Base-by-base conservation (phyloP, 2,888 invertebrate species). In the Eilema depressum region DNA sequence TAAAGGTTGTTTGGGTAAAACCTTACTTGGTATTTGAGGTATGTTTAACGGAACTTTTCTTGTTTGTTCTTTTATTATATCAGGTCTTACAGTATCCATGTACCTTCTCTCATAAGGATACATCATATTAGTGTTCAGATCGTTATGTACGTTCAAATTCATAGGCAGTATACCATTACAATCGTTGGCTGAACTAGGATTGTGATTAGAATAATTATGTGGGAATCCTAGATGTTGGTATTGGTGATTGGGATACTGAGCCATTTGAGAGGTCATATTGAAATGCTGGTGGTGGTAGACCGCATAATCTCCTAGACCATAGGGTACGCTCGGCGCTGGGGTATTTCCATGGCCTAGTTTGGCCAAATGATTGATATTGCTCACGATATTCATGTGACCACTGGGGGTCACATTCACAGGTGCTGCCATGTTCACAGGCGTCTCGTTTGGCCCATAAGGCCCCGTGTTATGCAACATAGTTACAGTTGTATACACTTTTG, bases 401-500 rank as follows among this genome's bases (percentile, higher is more conserved):
- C 81, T 82, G 78, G 88, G 88, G 53, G 88, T 83, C 85, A 91
- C 86, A 78, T 91, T 92, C 72, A 91, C 74, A 63, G 92, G 87
- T 37, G 88, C 82, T 69, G 90, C 87, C 84, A 91, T 86, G 75
- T 90, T 93, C 63, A 89, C 82, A 41, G 93, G 91, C 33, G 87
- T 82, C 60, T 94, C 94, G 73, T 89, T 91, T 20, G 91, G 87
- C 79, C 91, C 92, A 76, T 89, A 94, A 75, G 88, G 85, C 77
- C 92, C 93, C 71, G 88, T 93, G 77, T 94, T 93, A 80, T 93
- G 94, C 80, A 93, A 89, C 94, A 95, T 95, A 75, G 83, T 84
- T 78, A 79, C 72, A 57, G 67, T 47, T 65, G 47, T 75, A 70
- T 70, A 66, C 69, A 67, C 66, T 70, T 75, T 69, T 71, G 63